A percentile compares a stretch with the other conserved stretches of the same genome.
Evolutionary conservation across 2,888 invertebrate species (phyloP).

Genomic region (Lamproptera curius): DNA sequence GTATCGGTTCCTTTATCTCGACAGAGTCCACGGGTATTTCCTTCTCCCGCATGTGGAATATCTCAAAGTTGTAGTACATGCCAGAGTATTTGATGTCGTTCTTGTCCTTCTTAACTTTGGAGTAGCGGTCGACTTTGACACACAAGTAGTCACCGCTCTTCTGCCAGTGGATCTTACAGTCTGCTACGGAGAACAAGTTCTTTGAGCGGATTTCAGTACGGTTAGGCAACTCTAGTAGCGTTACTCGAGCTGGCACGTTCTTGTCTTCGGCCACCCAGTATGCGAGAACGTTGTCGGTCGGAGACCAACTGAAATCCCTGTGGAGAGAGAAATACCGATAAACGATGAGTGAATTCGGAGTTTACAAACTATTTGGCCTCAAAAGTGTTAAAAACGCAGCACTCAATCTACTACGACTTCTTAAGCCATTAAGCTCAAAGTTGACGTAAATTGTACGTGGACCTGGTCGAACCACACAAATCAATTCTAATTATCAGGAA

Average conservation of each 20-base stretch:
- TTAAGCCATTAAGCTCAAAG: too few relatives aligned
- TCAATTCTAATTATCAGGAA: too few relatives aligned
- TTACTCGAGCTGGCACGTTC: constrained; percentile 96
- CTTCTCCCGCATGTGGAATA: constrained; percentile 98
- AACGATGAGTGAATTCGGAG: too few relatives aligned
- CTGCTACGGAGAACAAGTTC: constrained; percentile 98
- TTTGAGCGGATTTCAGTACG: constrained; percentile 93
- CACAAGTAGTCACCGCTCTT: constrained; percentile 98
- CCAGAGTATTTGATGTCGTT: constrained; percentile 96
- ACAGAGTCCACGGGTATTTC: constrained; percentile 98
- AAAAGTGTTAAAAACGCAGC: too few relatives aligned
- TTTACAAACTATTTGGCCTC: too few relatives aligned
- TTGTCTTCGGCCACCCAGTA: constrained; percentile 99
- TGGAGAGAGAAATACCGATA: too few relatives aligned
- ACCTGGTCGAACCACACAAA: too few relatives aligned
- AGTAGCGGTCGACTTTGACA: constrained; percentile 89
- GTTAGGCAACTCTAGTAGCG: constrained; percentile 94
- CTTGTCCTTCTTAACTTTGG: constrained; percentile 96
- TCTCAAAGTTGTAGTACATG: constrained; percentile 98
- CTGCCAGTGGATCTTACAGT: constrained; percentile 99
- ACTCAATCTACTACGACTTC: too few relatives aligned
- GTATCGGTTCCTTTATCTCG: constrained; percentile 94
- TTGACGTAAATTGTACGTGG: too few relatives aligned
- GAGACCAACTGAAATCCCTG: constrained; percentile 98
- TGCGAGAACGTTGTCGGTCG: constrained; percentile 96